Conservation (phyloP, 2,113 vertebrate genomes). For the Hiodon tergisus region DNA sequence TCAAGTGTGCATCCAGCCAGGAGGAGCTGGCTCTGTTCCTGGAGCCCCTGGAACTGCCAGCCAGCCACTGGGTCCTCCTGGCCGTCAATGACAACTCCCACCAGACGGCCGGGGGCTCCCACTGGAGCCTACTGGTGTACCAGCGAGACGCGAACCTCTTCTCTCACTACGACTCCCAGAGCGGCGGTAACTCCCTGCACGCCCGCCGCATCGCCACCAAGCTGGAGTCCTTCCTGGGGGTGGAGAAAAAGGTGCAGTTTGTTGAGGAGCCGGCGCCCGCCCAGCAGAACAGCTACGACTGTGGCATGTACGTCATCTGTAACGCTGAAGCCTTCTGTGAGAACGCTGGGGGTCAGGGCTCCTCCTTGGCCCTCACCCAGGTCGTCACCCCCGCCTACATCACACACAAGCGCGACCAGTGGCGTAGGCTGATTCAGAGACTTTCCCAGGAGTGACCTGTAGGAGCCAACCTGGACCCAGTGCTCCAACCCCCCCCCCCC, state of each 20-base stretch:
- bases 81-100: slow-evolving; percentile 91
- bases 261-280: slow-evolving; percentile 79
- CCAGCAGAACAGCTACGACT: slow-evolving; percentile 97
- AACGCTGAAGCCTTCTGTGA: slow-evolving; percentile 81
- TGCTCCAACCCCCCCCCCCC: neutral
- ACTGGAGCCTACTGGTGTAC: slow-evolving; percentile 93
- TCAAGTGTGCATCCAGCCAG: slow-evolving; percentile 79
- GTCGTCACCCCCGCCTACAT: slow-evolving; percentile 83
- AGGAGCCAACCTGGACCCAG: slow-evolving; percentile 16
- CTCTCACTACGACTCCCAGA: slow-evolving; percentile 88
- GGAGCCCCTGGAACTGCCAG: slow-evolving; percentile 73
- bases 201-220: slow-evolving; percentile 79
- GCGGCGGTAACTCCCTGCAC: slow-evolving; percentile 75
- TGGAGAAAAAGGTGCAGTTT: slow-evolving; percentile 62
- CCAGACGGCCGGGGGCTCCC: slow-evolving; percentile 82
- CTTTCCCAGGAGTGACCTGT: slow-evolving; percentile 69
- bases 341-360: slow-evolving; percentile 51
- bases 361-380: slow-evolving; percentile 57
- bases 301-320: slow-evolving; percentile 97
- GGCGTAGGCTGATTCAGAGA: slow-evolving; percentile 75
- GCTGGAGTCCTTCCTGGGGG: slow-evolving; percentile 73
- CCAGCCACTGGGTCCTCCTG: slow-evolving; percentile 77
- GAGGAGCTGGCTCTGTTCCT: slow-evolving; percentile 83
- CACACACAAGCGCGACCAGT: slow-evolving; percentile 79
- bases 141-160: slow-evolving; percentile 71